Base-by-base conservation (phyloP, 2,888 invertebrate species). In the Stratiomys singularior region DNA sequence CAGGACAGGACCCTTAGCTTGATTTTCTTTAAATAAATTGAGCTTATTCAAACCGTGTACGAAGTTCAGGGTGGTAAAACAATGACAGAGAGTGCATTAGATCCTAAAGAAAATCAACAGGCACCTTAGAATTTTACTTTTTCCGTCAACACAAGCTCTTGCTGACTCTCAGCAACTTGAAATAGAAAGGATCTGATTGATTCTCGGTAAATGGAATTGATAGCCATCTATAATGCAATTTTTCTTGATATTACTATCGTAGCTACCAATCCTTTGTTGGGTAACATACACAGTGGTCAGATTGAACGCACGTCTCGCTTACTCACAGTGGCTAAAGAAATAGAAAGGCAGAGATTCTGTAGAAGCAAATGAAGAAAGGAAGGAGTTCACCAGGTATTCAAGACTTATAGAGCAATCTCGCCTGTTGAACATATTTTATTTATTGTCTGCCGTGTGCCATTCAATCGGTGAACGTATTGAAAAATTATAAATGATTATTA, bases 401-500 rank as follows among this genome's bases (percentile, higher is more conserved):
- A 18, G 52, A 15, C 58, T 21, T 23, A 25, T 21, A 18, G 58
- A 60, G 58, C 58, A 60, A 60, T 60, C 58, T 13, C 9, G 9
- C 58, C 5, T 3, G 7, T 13, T 44, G 44, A 44, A 67, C 21
- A 44, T 18, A 44, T 67, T 67, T 67, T 44, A 67, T 67, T 67
- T 67, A 67, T 67, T 15, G 67, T 67, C 67, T 67, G 67, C 30
- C 44, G 44, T 37, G 44, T 67, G 37, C 44, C 37, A 67, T 67
- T 67, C 44, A 67, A n/a, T 44, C 67, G 67, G 37, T 67, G 67
- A 67, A 67, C 7, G 46, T 44, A 67, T 67, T 44, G 44, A 67
- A 67, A 44, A 67, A 67, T 67, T 67, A 44, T 67, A 67, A 67
- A 67, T 67, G 44, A 67, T 67, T 37, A 67, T 67, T 44, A 67